A percentile compares a stretch with the other conserved stretches of the same genome.
Conservation (phyloP, 2,113 vertebrate genomes). For the Hystrix cristata region DNA sequence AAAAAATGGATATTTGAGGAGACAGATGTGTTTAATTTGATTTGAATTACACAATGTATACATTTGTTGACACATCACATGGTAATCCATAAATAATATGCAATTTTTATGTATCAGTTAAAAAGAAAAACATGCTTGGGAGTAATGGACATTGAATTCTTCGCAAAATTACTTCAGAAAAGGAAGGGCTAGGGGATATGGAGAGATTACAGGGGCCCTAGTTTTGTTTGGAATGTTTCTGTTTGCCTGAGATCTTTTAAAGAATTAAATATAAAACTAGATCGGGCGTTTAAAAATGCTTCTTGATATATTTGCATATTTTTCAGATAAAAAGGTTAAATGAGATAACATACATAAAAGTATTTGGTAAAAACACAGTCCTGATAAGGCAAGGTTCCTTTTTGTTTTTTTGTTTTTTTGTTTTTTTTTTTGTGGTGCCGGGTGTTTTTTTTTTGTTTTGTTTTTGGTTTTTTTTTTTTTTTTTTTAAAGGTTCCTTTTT, state of each 20-base stretch:
- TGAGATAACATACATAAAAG: background rate
- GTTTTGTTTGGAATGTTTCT: background rate
- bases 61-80: background rate
- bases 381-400: background rate
- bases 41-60: background rate
- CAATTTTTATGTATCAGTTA: background rate
- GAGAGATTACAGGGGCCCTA: background rate
- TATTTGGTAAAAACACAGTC: background rate
- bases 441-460: too few species aligned
- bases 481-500: background rate
- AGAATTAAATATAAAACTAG: constrained; percentile 7
- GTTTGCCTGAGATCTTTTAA: constrained; percentile 27
- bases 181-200: background rate
- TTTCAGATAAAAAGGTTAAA: background rate
- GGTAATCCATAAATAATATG: background rate
- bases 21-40: background rate
- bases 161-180: constrained; percentile 37
- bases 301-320: background rate
- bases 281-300: background rate
- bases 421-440: too few species aligned
- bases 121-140: background rate
- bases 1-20: background rate
- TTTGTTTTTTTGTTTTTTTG: background rate
- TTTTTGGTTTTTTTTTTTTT: too few species aligned
- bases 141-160: constrained; percentile 15